These are phyloP conservation scores for Pyrgilauda ruficollis DNA, from an alignment of 2,113 vertebrate species.

Conservation along the genomic window DNA sequence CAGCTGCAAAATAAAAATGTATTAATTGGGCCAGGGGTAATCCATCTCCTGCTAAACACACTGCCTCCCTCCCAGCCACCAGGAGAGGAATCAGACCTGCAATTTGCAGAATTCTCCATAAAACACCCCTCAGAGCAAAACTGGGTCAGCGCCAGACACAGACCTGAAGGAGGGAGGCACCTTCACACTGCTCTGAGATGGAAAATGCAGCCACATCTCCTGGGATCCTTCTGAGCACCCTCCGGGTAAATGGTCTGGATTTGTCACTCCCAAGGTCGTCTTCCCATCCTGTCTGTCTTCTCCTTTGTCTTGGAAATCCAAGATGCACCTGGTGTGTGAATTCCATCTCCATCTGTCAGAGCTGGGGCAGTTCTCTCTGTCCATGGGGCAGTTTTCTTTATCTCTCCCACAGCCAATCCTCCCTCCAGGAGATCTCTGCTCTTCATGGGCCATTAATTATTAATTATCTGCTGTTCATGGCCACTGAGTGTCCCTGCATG, in stretches of 20 bases:
- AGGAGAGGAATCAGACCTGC: not conserved
- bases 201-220: not conserved
- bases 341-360: too few relatives aligned
- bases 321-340: not conserved
- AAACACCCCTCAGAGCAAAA: not conserved
- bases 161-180: not conserved
- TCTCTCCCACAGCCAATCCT: too few relatives aligned
- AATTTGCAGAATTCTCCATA: not conserved
- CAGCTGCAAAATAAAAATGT: not conserved
- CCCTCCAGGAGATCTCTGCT: too few relatives aligned
- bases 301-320: not conserved
- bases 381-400: too few relatives aligned
- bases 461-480: too few relatives aligned
- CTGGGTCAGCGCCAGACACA: not conserved
- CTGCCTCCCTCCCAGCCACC: not conserved
- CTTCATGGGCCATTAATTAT: too few relatives aligned
- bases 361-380: too few relatives aligned
- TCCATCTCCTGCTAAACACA: not conserved
- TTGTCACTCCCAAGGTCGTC: not conserved
- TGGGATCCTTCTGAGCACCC: not conserved
- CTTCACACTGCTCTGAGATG: not conserved
- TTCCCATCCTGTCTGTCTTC: not conserved
- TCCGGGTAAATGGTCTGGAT: too few relatives aligned
- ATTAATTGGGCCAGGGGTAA: not conserved
- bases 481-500: too few relatives aligned